phyloP scores from a whole-genome alignment of 1,140 invertebrate genomes.

The Portunus trituberculatus region DNA sequence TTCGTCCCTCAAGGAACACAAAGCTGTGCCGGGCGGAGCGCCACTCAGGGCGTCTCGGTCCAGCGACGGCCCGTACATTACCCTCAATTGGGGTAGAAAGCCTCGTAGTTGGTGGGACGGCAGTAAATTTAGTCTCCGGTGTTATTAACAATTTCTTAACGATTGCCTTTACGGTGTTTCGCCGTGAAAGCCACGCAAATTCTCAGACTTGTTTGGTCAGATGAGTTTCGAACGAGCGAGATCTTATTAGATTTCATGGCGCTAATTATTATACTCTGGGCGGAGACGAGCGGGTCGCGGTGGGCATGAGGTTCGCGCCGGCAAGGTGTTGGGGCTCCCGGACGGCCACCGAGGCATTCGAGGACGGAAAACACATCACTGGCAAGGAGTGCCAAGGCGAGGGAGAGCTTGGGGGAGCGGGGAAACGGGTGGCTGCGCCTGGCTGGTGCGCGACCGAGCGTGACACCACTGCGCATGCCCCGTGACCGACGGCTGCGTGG shows the following conservation, averaged over 20 bases:
- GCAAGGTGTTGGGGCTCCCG: not conserved
- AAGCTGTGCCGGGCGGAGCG: not conserved
- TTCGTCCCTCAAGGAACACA: not conserved
- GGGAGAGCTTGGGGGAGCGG: not conserved
- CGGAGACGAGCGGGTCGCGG: not conserved
- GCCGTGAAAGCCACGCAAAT: not conserved
- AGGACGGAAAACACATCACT: not conserved
- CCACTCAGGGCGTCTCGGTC: not conserved
- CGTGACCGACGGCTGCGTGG: not conserved
- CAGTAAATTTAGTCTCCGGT: not conserved
- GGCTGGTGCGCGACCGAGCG: not conserved
- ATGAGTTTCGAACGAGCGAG: conserved; percentile 10
- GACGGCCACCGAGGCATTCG: not conserved
- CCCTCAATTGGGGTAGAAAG: not conserved
- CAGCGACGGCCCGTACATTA: not conserved
- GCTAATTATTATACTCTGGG: not conserved
- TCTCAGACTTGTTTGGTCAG: not conserved
- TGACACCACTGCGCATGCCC: not conserved
- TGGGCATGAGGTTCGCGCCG: not conserved
- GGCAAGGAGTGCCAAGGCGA: not conserved
- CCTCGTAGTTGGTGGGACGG: not conserved
- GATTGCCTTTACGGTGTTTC: not conserved
- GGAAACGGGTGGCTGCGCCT: not conserved
- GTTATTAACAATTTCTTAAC: not conserved
- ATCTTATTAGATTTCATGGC: conserved; percentile 3